Percentiles rank a stretch among this genome's conserved stretches.
These are phyloP conservation scores for Eremophila alpestris DNA, from an alignment of 2,797 vertebrate genomes.

Conservation along the genomic window DNA sequence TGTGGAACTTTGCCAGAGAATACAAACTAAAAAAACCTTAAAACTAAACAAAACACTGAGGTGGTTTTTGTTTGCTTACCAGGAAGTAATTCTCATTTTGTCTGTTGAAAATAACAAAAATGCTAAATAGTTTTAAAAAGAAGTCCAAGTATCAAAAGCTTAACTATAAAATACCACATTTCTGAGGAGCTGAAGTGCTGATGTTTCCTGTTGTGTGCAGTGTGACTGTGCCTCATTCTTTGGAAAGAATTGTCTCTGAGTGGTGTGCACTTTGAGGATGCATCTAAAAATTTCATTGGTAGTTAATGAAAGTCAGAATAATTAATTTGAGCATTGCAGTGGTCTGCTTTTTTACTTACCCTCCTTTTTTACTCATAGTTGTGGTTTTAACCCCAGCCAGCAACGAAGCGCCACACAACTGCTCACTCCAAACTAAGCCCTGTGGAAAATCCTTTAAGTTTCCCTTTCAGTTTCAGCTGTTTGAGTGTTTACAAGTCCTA, in stretches of 20 bases:
- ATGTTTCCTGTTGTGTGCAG: neutral
- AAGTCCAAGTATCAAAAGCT: neutral
- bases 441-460: constrained; percentile 10
- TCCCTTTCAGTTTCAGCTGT: constrained; percentile 33
- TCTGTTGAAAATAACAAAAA: constrained; percentile 17
- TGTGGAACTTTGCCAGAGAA: neutral
- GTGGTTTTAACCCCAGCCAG: neutral
- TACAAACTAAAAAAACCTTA: neutral
- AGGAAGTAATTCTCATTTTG: constrained; percentile 12
- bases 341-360: neutral
- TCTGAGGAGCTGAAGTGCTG: neutral
- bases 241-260: neutral
- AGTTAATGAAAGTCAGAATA: neutral
- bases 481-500: neutral
- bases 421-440: neutral
- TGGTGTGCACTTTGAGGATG: neutral
- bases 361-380: neutral
- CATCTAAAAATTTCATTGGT: neutral
- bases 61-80: neutral
- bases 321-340: neutral
- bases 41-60: neutral
- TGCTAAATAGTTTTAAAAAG: neutral
- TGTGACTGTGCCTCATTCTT: neutral
- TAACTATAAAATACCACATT: neutral
- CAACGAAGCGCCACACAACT: neutral